Evolutionary conservation across 2,888 invertebrate genomes (phyloP), one percentile per base, ranked within the genome.

Genomic region (Acronicta alni): DNA sequence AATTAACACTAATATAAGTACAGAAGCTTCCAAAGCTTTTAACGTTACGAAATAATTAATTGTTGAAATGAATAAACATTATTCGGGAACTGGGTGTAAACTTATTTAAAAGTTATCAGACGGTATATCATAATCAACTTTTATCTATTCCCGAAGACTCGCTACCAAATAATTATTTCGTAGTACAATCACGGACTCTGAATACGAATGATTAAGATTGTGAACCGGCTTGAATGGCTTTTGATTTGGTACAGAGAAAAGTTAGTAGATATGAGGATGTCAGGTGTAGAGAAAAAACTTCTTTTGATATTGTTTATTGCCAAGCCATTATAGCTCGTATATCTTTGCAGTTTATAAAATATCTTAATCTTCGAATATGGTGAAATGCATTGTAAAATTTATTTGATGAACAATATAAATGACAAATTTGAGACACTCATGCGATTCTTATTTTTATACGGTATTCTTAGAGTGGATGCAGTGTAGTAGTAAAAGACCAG

Each of bases 91-190:
- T 70, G 70, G 52, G 79, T 73, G 77, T 76, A 70, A 76, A 78
- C 67, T 73, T 79, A 73, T 78, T 77, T 77, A 77, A 77, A 77
- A 77, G 59, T 77, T 76, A 72, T 76, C 78, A 60, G 59, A 37
- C 38, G 37, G 54, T 71, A 39, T 64, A 70, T 60, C 58, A 59
- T 77, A 66, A 74, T 77, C 55, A 62, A 72, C 57, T 53, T 65
- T 65, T 77, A 67, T 71, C 79, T 69, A 64, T 63, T 54, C 45
- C 54, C 23, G 56, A 41, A 67, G 49, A 44, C 47, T 43, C 12
- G 63, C 53, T 51, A 63, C 60, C 58, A 58, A 61, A 67, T 77
- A 59, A 75, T 75, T 60, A 60, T 58, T 65, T 53, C 37, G 57
- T 63, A 63, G 63, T 66, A 67, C 54, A 57, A 48, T 58, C 49